Conservation (phyloP, 2,888 invertebrate species). For the Ditylenchus weischeri region DNA sequence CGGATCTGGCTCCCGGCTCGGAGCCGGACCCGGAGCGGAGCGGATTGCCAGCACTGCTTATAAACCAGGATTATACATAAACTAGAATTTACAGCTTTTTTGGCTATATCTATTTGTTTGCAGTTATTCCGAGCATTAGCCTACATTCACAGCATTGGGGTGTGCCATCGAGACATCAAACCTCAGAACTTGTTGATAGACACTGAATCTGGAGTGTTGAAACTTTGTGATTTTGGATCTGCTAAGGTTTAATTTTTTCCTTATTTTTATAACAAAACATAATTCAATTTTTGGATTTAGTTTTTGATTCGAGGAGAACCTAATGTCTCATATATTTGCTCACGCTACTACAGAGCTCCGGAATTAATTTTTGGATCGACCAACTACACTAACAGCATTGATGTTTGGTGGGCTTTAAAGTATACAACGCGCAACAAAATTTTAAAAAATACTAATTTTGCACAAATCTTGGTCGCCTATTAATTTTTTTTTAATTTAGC, state of each 20-base stretch:
- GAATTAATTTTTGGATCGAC: conserved; percentile 99
- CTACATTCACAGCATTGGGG: conserved; percentile 94
- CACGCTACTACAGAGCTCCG: conserved; percentile 85
- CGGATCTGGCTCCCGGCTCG: too few relatives aligned
- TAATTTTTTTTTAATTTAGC: too few relatives aligned
- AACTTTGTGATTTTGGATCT: conserved; percentile 93
- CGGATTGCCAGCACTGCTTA: too few relatives aligned
- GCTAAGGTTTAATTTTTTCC: conserved; percentile 39
- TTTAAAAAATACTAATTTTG: too few relatives aligned
- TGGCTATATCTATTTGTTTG: conserved; percentile 11
- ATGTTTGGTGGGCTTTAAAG: conserved; percentile 8
- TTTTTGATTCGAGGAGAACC: conserved; percentile 56
- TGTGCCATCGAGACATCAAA: conserved; percentile 97
- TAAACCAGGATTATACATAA: too few relatives aligned
- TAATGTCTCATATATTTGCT: conserved; percentile 98
- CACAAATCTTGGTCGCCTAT: too few relatives aligned
- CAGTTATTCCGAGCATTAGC: conserved; percentile 98
- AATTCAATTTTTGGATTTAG: background rate
- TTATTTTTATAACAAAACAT: background rate
- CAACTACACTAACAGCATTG: conserved; percentile 78
- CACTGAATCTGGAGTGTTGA: conserved; percentile 92
- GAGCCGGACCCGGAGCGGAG: too few relatives aligned
- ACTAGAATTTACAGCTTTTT: too few relatives aligned
- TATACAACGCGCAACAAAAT: too few relatives aligned
- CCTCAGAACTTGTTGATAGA: conserved; percentile 96